phyloP scores from a whole-genome alignment of 2,888 invertebrate genomes.

The Cryptus viduatorius region DNA sequence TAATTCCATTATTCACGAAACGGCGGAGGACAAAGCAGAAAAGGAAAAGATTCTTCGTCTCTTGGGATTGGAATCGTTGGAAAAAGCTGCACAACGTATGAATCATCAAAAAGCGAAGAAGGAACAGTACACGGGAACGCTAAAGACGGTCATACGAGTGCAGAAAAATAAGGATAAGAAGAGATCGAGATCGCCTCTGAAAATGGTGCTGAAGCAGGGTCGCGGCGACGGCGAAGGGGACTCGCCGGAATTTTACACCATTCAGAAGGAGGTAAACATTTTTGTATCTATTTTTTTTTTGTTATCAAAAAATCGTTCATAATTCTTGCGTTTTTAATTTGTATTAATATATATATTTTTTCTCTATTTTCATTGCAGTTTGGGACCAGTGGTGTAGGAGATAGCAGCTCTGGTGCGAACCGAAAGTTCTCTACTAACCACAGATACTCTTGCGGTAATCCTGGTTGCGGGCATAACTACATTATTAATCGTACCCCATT shows the following conservation, averaged over 20 bases:
- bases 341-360: constrained; percentile 35
- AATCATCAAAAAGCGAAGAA: constrained; percentile 87
- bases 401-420: constrained; percentile 85
- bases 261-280: constrained; percentile 88
- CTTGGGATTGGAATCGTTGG: constrained; percentile 91
- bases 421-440: constrained; percentile 85
- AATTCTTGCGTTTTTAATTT: constrained; percentile 17
- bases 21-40: constrained; percentile 88
- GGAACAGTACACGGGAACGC: constrained; percentile 90
- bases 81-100: constrained; percentile 88
- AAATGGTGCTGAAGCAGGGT: constrained; percentile 91
- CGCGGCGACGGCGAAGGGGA: constrained; percentile 86
- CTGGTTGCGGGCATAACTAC: constrained; percentile 85
- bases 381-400: constrained; percentile 84
- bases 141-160: constrained; percentile 94
- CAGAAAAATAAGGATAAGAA: constrained; percentile 88
- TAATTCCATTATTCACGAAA: constrained; percentile 83
- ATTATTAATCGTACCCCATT: constrained; percentile 80
- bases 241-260: constrained; percentile 88
- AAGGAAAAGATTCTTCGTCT: constrained; percentile 92
- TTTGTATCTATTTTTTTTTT: constrained; percentile 20
- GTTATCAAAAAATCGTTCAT: constrained; percentile 7
- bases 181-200: constrained; percentile 89
- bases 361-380: constrained; percentile 79
- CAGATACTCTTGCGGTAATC: constrained; percentile 85